Evolutionary conservation across 2,888 invertebrate species (phyloP), one percentile per base, ranked within the genome.

Genomic region (Erynnis tages): DNA sequence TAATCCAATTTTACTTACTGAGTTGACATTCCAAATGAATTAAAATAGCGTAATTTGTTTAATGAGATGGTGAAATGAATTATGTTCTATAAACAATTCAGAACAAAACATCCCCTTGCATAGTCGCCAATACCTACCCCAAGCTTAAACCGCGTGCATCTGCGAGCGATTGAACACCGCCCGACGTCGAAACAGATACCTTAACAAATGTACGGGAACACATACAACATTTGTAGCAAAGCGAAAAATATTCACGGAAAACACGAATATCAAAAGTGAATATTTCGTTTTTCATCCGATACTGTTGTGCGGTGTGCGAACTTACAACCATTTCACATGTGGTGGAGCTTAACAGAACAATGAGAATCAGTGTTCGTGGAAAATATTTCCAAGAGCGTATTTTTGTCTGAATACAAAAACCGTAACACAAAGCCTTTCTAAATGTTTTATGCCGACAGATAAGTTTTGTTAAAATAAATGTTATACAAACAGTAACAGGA

Each of bases 121-220:
- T 30, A 14, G 6, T 21, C 10, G 6, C 34, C 2, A 11, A 25
- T 32, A 34, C 23, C 32, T 21, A 3, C 3, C 21, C 32, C 2
- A 2, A 21, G 32, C 44, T 32, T 19, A 21, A 13, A n/a, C 29
- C 16, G 32, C 10, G 30, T 32, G 5, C 40, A 25, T 67, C 66
- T 68, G 75, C 78, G 78, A 78, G 76, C 84, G 79, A 85, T 87
- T 87, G 86, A 80, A 81, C 79, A 75, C 65, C 73, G 78, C 60
- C 63, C 82, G 81, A 79, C 73, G 73, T 71, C 84, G 81, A 87
- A 87, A 85, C 78, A 74, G 80, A 86, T 84, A 83, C 7, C 65
- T 69, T 63, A 66, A 70, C 73, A 68, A 76, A 73, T 66, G 73
- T 62, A 63, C 58, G 52, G 62, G 59, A 60, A 59, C 59, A 56